Percentiles rank a stretch among this genome's conserved stretches.
Conservation (phyloP, 2,797 vertebrate species). For the Darevskia mixta region DNA sequence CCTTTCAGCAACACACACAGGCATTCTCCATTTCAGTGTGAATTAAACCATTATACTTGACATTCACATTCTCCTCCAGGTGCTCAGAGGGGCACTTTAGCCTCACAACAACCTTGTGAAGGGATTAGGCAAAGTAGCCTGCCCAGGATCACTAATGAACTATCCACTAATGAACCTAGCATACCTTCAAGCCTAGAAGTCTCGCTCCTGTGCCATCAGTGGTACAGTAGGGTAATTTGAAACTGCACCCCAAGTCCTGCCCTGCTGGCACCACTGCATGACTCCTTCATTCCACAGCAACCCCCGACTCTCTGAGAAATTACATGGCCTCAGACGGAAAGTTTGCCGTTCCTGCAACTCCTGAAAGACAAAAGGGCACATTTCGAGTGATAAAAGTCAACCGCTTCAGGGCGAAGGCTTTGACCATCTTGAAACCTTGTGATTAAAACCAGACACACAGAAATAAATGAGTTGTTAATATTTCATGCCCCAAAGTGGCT, state of each 20-base stretch:
- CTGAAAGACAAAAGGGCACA: background rate
- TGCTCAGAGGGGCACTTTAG: background rate
- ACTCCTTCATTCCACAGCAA: background rate
- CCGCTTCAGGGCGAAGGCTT: background rate
- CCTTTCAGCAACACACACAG: too few relatives aligned
- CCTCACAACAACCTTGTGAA: background rate
- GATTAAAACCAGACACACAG: constrained; percentile 42
- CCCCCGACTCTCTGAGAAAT: background rate
- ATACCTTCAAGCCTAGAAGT: too few relatives aligned
- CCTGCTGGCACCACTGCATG: too few relatives aligned
- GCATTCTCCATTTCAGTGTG: too few relatives aligned
- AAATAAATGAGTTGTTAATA: constrained; percentile 49
- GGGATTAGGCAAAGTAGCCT: background rate
- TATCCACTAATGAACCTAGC: background rate
- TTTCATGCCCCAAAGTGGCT: constrained; percentile 62
- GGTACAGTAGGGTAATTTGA: background rate
- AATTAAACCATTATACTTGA: too few relatives aligned
- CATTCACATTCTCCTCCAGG: background rate
- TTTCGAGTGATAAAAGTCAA: constrained; percentile 37
- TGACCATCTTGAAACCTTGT: accelerated
- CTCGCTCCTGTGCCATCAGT: background rate
- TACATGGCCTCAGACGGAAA: accelerated
- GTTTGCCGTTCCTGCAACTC: background rate
- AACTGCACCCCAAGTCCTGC: too few relatives aligned
- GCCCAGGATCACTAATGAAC: background rate